Percentiles rank a stretch among this genome's conserved stretches.
phyloP scores from a whole-genome alignment of 2,888 invertebrate genomes.

The Gymnocheta viridis region DNA sequence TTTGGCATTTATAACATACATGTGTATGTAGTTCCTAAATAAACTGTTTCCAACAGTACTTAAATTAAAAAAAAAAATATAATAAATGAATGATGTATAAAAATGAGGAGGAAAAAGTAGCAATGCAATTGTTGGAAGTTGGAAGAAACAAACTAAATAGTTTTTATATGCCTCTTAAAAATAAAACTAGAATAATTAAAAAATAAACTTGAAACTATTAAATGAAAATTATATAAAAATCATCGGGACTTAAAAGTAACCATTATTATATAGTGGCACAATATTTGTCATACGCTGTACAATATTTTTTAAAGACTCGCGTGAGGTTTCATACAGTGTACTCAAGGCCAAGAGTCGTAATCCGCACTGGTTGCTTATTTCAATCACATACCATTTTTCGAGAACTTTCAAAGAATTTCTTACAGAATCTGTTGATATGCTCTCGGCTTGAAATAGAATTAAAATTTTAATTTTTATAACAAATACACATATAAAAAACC shows the following conservation, averaged over 20 bases:
- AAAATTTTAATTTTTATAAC: background rate
- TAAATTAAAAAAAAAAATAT: conserved; percentile 24
- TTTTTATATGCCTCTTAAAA: conserved; percentile 31
- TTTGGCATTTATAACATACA: conserved; percentile 60
- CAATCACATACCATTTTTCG: conserved; percentile 91
- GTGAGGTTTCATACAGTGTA: conserved; percentile 81
- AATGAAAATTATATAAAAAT: conserved; percentile 20
- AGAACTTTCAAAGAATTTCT: conserved; percentile 92
- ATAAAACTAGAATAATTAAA: conserved; percentile 11
- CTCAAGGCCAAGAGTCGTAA: conserved; percentile 82
- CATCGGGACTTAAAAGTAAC: conserved; percentile 62
- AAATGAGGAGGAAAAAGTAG: conserved; percentile 15
- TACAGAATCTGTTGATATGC: conserved; percentile 92
- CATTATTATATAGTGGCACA: conserved; percentile 77
- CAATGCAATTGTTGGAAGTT: conserved; percentile 36
- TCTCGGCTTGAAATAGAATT: conserved; percentile 87
- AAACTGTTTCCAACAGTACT: conserved; percentile 58
- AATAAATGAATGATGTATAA: conserved; percentile 12
- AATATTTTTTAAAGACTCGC: conserved; percentile 78
- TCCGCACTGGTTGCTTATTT: conserved; percentile 82
- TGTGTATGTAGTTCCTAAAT: conserved; percentile 39
- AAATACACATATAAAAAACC: too few relatives aligned
- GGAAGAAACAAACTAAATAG: conserved; percentile 26
- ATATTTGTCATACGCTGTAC: conserved; percentile 78
- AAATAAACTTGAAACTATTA: conserved; percentile 6